phyloP scores from a whole-genome alignment of 2,888 invertebrate species.

The Mythimna ferrago region DNA sequence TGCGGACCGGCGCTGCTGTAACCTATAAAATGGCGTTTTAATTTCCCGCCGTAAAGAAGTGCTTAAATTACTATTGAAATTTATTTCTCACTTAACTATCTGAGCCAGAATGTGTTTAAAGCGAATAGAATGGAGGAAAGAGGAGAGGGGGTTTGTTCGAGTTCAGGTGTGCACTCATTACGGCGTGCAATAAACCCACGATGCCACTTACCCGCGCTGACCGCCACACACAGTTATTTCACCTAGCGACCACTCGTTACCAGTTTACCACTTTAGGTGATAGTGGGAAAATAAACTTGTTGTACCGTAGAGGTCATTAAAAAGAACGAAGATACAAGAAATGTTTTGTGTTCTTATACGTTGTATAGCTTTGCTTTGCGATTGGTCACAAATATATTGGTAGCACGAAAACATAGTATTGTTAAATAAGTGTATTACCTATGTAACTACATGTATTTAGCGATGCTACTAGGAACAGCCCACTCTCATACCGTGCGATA shows the following conservation, averaged over 20 bases:
- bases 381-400: background rate
- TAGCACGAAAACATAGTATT: background rate
- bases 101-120: constrained; percentile 39
- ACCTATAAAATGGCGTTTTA: constrained; percentile 34
- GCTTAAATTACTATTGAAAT: constrained; percentile 53
- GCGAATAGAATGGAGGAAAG: constrained; percentile 31
- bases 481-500: constrained; percentile 2
- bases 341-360: background rate
- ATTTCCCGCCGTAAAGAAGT: constrained; percentile 29
- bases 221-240: constrained; percentile 27
- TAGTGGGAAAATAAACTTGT: constrained; percentile 2
- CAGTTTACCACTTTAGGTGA: constrained; percentile 1
- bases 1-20: background rate
- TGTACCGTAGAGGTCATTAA: background rate
- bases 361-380: background rate
- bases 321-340: background rate
- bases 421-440: background rate
- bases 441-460: background rate
- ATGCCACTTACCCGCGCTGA: constrained; percentile 27
- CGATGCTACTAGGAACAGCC: constrained; percentile 17
- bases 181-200: constrained; percentile 39
- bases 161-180: constrained; percentile 54
- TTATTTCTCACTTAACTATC: constrained; percentile 52
- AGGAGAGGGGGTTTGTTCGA: background rate
- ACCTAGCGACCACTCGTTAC: constrained; percentile 17